Base-by-base conservation (phyloP, 2,888 invertebrate genomes). In the Meteorus colon region DNA sequence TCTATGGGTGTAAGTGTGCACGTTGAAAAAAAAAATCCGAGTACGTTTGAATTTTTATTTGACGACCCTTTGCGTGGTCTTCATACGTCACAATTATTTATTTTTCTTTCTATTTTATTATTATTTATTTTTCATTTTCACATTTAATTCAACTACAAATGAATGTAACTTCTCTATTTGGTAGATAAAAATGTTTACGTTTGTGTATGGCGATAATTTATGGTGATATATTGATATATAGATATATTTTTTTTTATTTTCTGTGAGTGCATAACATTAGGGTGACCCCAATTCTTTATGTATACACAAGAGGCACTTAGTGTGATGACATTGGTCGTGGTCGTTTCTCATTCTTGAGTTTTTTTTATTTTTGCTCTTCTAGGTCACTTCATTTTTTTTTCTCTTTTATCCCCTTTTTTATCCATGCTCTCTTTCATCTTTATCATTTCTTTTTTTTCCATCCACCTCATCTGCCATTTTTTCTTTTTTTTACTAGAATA, bases 41-140 rank as follows among this genome's bases (percentile, higher is more conserved):
- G 31, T 71, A 29, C 67, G 60, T 59, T 41, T 45, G 67, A 59
- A 75, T 75, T 71, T 24, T 48, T 60, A 75, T 70, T 63, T 19
- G 51, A 59, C 37, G 66, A 71, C 4, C 41, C 66, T 29, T 55
- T 63, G 55, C 48, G 45, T 63, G 34, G 55, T 31, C 51, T 62
- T 75, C 70, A 10, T 19, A 8, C 8, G 70, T 65, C 70, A 75
- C 48, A 45, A 37, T 72, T 19, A 48, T 68, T 68, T 68, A 48
- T n/a, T 66, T 37, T 31, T 62, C n/a, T 66, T 66, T 37, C 19
- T 34, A 60, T 73, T 63, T 63, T 2, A 6, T 12, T 41, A 12
- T 19, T 67, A 48, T 41, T 24, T 24, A 67, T 27, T 12, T 67
- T 24, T 34, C 55, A 16, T 68, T n/a, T 51, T n/a, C 48, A 1